These are phyloP conservation scores for Acipenser oxyrinchus DNA, from an alignment of 2,797 vertebrate genomes.

Conservation along the genomic window DNA sequence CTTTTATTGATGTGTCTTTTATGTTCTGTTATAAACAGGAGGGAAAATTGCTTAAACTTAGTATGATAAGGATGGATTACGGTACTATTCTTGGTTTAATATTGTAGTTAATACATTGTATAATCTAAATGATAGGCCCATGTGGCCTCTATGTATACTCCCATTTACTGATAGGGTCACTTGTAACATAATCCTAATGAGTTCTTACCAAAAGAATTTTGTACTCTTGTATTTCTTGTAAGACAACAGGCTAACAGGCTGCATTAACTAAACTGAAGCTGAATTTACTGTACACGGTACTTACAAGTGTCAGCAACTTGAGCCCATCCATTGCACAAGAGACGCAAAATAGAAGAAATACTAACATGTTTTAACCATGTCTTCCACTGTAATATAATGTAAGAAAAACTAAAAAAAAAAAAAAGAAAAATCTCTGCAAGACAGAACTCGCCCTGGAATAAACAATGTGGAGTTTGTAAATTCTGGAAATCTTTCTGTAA, in stretches of 20 bases:
- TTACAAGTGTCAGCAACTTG: slow-evolving; percentile 44
- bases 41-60: slow-evolving; percentile 62
- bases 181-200: slow-evolving; percentile 63
- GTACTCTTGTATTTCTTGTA: slow-evolving; percentile 48
- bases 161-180: slow-evolving; percentile 62
- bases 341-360: slow-evolving; percentile 46
- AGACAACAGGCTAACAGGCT: too few species aligned
- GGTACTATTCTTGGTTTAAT: slow-evolving; percentile 65
- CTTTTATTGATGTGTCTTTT: slow-evolving; percentile 35
- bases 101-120: slow-evolving; percentile 68
- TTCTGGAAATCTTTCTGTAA: slow-evolving; percentile 73
- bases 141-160: slow-evolving; percentile 61
- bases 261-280: slow-evolving; percentile 51
- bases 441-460: slow-evolving; percentile 55
- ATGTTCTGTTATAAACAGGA: slow-evolving; percentile 71
- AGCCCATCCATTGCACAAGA: slow-evolving; percentile 49
- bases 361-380: slow-evolving; percentile 41
- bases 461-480: slow-evolving; percentile 72
- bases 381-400: slow-evolving; percentile 74
- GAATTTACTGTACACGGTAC: slow-evolving; percentile 50
- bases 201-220: slow-evolving; percentile 60
- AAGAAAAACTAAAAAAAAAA: slow-evolving; percentile 39
- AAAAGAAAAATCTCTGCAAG: slow-evolving; percentile 43
- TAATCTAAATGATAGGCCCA: slow-evolving; percentile 61
- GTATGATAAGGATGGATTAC: slow-evolving; percentile 58